These are phyloP conservation scores for Sminthurinus aureus DNA, from an alignment of 2,888 invertebrate species.

Conservation along the genomic window DNA sequence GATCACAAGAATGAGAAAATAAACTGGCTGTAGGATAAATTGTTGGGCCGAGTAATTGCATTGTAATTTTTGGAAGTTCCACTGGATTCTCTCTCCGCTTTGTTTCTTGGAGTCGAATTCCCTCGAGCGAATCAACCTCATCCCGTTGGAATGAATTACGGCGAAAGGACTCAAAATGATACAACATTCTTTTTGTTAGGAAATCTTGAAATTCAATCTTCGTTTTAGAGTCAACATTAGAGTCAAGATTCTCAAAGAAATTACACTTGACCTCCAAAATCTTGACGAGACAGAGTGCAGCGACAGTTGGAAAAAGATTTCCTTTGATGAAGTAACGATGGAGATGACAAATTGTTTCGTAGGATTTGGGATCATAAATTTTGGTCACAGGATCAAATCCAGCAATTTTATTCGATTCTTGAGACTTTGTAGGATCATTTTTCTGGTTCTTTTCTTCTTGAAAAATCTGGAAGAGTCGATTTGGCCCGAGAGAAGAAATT, in stretches of 20 bases:
- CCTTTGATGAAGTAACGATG: background rate
- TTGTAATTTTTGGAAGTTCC: background rate
- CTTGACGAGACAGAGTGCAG: background rate
- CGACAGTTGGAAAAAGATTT: background rate
- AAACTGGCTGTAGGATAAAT: constrained; percentile 5
- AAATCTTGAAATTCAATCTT: background rate
- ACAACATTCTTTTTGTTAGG: background rate
- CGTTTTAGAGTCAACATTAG: no score
- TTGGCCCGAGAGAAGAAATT: no score
- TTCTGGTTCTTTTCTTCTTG: no score
- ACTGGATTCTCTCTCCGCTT: background rate
- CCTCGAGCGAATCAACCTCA: background rate
- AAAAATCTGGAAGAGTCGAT: no score
- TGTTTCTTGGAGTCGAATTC: no score
- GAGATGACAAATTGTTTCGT: background rate
- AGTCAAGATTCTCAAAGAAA: background rate
- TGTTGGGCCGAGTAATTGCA: background rate
- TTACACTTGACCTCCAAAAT: background rate
- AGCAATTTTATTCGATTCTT: no score
- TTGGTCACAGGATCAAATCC: no score
- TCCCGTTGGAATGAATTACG: background rate
- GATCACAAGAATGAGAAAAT: constrained; percentile 17
- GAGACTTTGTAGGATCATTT: no score
- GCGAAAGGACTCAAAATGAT: constrained; percentile 4
- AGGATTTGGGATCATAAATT: background rate